phyloP scores from a whole-genome alignment of 2,113 vertebrate species.

The Sander lucioperca region DNA sequence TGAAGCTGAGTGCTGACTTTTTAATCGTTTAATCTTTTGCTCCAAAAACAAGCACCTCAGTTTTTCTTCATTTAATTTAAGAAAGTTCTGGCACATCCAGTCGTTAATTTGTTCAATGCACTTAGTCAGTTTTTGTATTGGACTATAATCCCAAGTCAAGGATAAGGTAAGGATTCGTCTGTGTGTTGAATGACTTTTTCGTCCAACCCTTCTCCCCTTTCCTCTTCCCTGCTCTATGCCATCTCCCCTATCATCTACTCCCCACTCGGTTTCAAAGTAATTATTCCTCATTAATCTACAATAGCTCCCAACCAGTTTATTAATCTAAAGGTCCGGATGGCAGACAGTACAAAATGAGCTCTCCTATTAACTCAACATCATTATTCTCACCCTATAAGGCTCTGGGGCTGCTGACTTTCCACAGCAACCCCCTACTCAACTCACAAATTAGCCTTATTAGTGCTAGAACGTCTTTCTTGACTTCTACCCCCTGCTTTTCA shows the following conservation, averaged over 20 bases:
- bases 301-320: constrained; percentile 54
- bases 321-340: constrained; percentile 63
- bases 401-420: constrained; percentile 26
- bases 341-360: constrained; percentile 60
- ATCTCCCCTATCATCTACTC: constrained; percentile 28
- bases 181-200: background rate
- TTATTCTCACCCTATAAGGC: constrained; percentile 59
- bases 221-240: background rate
- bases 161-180: too few species aligned
- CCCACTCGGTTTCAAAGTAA: constrained; percentile 60
- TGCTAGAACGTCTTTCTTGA: constrained; percentile 13
- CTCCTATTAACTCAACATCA: constrained; percentile 70
- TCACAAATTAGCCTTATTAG: constrained; percentile 66
- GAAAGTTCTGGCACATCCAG: too few species aligned
- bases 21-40: too few species aligned
- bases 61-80: too few species aligned
- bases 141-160: too few species aligned
- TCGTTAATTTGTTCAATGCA: too few species aligned
- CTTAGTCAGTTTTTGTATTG: too few species aligned
- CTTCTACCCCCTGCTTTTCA: background rate
- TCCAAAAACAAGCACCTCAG: too few species aligned
- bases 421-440: constrained; percentile 20
- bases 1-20: too few species aligned
- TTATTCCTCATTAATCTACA: constrained; percentile 76
- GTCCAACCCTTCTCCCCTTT: background rate